Evolutionary conservation across 30 jellyfish, hydroid and myxozoan genomes (phyloP), one percentile per base, ranked within the genome.

Genomic region (Aurelia aurita complex sp. Pacific): DNA sequence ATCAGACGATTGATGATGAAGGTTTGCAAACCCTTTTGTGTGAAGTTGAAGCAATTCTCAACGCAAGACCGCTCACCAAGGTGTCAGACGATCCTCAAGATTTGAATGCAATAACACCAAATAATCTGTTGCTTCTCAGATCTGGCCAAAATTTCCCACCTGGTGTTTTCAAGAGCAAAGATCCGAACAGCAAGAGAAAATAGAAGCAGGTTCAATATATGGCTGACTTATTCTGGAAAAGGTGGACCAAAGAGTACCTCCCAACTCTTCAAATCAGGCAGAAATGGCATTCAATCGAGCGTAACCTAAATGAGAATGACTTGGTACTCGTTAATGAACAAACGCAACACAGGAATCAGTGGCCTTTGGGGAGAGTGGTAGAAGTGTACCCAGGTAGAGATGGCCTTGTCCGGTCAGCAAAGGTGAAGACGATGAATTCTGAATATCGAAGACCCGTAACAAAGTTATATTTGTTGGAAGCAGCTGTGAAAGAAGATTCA

Each of bases 81-180:
- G 53, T 53, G 29, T 52, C 82, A n/a, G 90, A 80, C 54, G 86
- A 80, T 53, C 90, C 90, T 9, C 23, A 19, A 42, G 90, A 80
- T 53, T 50, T n/a, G 43, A 42, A 46, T 19, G 73, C 90, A 13
- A 40, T 80, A 13, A 80, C 90, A 42, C 90, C 87, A 11, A 80
- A 80, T 71, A 87, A 80, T 40, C 23, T 80, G 50, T 5, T 38
- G 50, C 50, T 38, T 38, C 50, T 38, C 3, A 38, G 50, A 38
- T 38, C 50, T 38, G 5, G 5, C 50, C 50, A 38, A 38, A 38
- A 38, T 38, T 38, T 38, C 50, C 50, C 50, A 38, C 50, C 50
- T 38, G 50, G 50, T 38, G 50, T 38, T 38, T 38, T 38, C 50
- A 38, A 38, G 50, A 38, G 50, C 5, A 38, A 38, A 38, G 50